These are phyloP conservation scores for human DNA, from an alignment of 2,113 vertebrate species.

Conservation along the genomic window GRCh38 chr21:14463501-14464000, in stretches of 20 bases:
- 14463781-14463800: not conserved
- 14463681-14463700: not conserved
- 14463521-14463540: constrained; percentile 5
- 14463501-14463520: not conserved
- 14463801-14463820: not conserved
- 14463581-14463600: not conserved
- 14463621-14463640: not conserved
- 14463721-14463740: not conserved
- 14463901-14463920: not conserved
- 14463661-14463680: not conserved
- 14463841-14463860: not conserved
- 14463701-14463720: no score
- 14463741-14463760: not conserved
- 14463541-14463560: not conserved
- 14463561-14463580: not conserved
- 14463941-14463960: not conserved
- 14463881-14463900: not conserved
- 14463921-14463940: constrained; percentile 14
- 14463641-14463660: not conserved
- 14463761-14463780: constrained; percentile 18
- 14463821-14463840: not conserved
- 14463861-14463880: not conserved
- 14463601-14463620: not conserved
- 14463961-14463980: not conserved
- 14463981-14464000: not conserved